A percentile compares a stretch with the other conserved stretches of the same genome.
Conservation (phyloP, 2,113 vertebrate species). For the Psilopsiagon aurifrons region DNA sequence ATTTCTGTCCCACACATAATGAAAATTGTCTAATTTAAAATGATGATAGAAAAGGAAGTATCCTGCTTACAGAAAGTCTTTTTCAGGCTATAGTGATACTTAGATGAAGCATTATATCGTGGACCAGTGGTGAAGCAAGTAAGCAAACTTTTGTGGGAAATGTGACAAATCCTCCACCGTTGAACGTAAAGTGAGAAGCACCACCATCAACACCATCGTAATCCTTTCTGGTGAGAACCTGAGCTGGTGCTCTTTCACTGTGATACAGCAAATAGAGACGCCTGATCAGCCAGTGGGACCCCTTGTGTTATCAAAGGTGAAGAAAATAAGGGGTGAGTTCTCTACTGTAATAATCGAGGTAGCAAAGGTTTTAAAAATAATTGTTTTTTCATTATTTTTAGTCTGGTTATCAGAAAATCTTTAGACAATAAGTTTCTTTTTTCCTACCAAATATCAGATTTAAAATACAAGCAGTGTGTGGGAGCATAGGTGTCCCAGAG, state of each 20-base stretch:
- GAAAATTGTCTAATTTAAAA: neutral
- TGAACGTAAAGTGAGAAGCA: neutral
- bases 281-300: neutral
- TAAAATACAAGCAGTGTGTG: neutral
- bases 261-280: neutral
- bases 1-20: neutral
- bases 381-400: neutral
- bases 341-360: neutral
- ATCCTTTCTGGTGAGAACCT: neutral
- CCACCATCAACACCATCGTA: neutral
- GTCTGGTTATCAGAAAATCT: neutral
- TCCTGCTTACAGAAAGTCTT: neutral
- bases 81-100: neutral
- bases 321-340: neutral
- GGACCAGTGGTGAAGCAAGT: neutral
- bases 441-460: neutral
- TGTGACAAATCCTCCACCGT: neutral
- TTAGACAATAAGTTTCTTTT: neutral
- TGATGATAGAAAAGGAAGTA: neutral
- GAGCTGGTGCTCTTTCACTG: neutral
- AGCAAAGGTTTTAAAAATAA: neutral
- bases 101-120: fast-evolving
- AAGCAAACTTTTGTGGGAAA: neutral
- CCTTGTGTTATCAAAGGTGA: neutral
- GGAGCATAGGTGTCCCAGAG: neutral